Evolutionary conservation across 1,140 invertebrate genomes (phyloP), one percentile per base, ranked within the genome.

Genomic region (Penaeus indicus): DNA sequence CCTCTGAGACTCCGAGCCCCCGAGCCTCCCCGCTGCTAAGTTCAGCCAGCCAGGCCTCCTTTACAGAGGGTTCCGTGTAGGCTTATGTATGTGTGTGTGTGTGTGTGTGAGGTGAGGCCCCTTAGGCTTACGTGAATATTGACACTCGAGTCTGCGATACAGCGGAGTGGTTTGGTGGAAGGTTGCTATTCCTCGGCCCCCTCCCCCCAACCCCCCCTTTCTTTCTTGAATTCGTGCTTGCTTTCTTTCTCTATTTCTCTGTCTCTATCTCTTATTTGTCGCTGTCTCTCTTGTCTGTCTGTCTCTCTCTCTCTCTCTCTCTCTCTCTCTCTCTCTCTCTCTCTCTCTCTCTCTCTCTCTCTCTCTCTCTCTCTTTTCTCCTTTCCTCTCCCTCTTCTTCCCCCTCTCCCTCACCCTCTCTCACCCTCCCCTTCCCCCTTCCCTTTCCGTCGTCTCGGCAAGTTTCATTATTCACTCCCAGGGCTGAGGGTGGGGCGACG

Each of bases 71-170:
- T 0, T 54, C 54, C 54, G 16, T 54, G 54, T 80, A 80, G 78
- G 78, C 78, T 27, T 80, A 80, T 80, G 78, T 47, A 78, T 78
- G 75, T 78, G n/a, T n/a, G n/a, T n/a, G n/a, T n/a, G n/a, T n/a
- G n/a, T n/a, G n/a, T n/a, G n/a, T 16, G 54, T 13, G 54, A 54
- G 54, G 54, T 54, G 54, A 54, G 54, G 54, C 54, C 11, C 54
- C 61, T 60, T 80, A 80, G 78, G 78, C 78, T 80, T 80, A 80
- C 54, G 54, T 60, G 78, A 80, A 60, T 80, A 80, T 80, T 80
- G 78, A 80, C 78, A 80, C 54, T 54, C 54, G 54, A 54, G 54
- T 54, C 54, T 54, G 54, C 54, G 54, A 54, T 54, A 54, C 54
- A 54, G 16, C 54, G 54, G 10, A 13, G 22, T 18, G n/a, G 25